Evolutionary conservation across 2,797 vertebrate species (phyloP), one percentile per base, ranked within the genome.

Genomic region (Hyperoplus lanceolatus): DNA sequence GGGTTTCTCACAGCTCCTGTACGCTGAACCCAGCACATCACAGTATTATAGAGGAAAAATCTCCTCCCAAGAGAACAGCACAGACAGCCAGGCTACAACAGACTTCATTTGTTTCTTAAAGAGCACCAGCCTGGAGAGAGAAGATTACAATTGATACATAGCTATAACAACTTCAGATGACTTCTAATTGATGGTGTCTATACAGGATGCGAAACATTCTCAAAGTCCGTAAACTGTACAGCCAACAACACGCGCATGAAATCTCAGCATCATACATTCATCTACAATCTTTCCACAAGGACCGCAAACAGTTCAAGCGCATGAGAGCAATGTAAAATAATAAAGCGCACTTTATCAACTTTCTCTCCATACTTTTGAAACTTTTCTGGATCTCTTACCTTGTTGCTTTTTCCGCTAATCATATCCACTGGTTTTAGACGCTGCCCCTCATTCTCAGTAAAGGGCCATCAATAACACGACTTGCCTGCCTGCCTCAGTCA

Each of bases 381-480:
- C 0, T 12, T 2, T 60, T 56, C 39, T n/a, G 1, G 36, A 3
- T 42, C 89, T 89, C 89, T 89, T 90, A 96, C 95, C 95, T 95
- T 96, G 85, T 60, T 96, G 93, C 90, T 93, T 85, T 94, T 93
- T 64, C 91, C 87, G 80, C 85, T 91, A 3, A 73, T 75, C 89
- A 82, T 88, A 51, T 68, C 76, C 75, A 77, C 77, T 12, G 46
- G 15, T 81, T 88, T 29, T 57, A 87, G 54, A 65, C 13, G 76
- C 66, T 72, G 72, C 73, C 80, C 70, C 79, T 89, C 88, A 89
- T 89, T 78, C 88, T 82, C 88, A 58, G 81, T 46, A 67, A 77
- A 29, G 29, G 70, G 29, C 78, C 80, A 79, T 79, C 85, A 76
- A 50, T 56, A 89, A 90, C 90, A 87, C 64, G 76, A 55, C 43